Percentiles rank a stretch among this genome's conserved stretches.
Conservation (phyloP, 2,888 invertebrate genomes). For the Labia minor region DNA sequence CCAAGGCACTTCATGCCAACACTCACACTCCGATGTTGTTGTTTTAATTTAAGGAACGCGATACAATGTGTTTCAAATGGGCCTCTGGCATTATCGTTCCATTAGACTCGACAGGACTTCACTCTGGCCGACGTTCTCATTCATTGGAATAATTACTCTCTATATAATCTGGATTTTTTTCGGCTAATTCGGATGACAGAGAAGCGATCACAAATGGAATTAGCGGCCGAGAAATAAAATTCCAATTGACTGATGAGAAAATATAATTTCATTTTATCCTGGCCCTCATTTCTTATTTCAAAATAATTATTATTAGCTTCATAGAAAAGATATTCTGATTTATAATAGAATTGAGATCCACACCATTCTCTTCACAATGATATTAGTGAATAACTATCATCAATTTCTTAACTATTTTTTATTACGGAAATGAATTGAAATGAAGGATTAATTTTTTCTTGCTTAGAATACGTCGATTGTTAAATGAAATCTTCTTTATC, state of each 20-base stretch:
- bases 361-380: too few relatives aligned
- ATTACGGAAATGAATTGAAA: too few relatives aligned
- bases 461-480: too few relatives aligned
- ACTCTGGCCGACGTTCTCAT: neutral
- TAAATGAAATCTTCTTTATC: too few relatives aligned
- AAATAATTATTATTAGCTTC: too few relatives aligned
- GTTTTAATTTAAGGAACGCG: neutral
- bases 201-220: neutral
- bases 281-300: too few relatives aligned
- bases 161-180: neutral
- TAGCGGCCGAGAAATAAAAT: neutral
- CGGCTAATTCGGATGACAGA: neutral
- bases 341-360: too few relatives aligned
- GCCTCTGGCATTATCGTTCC: neutral
- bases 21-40: neutral
- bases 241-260: neutral
- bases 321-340: too few relatives aligned
- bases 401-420: too few relatives aligned
- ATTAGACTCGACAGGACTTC: neutral
- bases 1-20: neutral
- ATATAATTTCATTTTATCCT: too few relatives aligned
- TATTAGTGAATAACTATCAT: too few relatives aligned
- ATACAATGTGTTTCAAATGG: neutral
- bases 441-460: too few relatives aligned
- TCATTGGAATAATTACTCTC: neutral